Base-by-base conservation (phyloP, 2,797 vertebrate species). In the Crenuchus spilurus region DNA sequence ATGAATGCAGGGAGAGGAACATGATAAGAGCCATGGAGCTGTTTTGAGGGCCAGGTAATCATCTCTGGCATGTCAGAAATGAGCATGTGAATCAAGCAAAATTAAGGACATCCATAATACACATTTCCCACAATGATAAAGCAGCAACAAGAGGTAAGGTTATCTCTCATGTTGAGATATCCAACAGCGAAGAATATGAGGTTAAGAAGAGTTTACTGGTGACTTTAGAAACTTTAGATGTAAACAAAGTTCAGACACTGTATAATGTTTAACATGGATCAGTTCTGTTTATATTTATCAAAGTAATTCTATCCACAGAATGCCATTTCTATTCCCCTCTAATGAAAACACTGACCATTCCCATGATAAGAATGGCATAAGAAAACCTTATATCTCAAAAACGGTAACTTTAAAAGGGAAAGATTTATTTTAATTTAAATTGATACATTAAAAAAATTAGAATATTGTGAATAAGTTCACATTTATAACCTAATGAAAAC, bases 11-110 rank as follows among this genome's bases (percentile, higher is more conserved):
- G 37, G 4, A 74, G 24, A 76, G 87, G 84, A 88, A 86, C 73
- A 78, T n/a, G 79, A 90, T 86, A 87, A 89, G 85, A 81, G 72
- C 72, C 58, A 73, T 57, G 78, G 87, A 77, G 84, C 86, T 82
- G 81, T 85, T 88, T 82, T 18, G n/a, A 44, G 74, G 75, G 66
- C 64, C 64, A 67, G 83, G 64, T 76, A 80, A 82, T 80, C 79
- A 58, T 72, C 55, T 75, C 20, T 28, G 70, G 69, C 52, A 80
- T 28, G 77, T 70, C 67, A 6, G 33, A 77, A 72, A 65, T 35
- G 74, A 82, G 31, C 35, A 33, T 52, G 80, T 67, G 55, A 82
- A 79, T 80, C 75, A 86, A 78, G 66, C 67, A 77, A 84, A 78
- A 70, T 73, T 37, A 66, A 72, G 62, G 16, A 65, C 44, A 57